Percentiles rank a stretch among this genome's conserved stretches.
phyloP scores from a whole-genome alignment of 2,888 invertebrate genomes.

The Cristatella mucedo region DNA sequence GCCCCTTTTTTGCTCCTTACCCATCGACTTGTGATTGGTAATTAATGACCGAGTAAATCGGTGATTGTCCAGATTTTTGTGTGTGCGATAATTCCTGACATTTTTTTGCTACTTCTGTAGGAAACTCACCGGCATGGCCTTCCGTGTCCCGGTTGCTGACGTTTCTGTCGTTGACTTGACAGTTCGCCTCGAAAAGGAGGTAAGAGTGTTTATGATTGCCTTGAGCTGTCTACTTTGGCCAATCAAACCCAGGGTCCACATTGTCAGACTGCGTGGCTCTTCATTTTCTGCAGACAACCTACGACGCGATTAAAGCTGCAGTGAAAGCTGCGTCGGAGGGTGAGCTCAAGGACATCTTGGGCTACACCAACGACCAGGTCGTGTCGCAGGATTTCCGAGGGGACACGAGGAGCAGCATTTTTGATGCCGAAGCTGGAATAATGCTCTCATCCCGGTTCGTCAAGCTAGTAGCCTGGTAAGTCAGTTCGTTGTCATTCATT shows the following conservation, averaged over 20 bases:
- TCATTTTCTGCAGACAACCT: slow-evolving; percentile 51
- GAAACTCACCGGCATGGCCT: slow-evolving; percentile 97
- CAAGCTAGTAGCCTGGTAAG: slow-evolving; percentile 83
- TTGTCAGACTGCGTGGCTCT: too few relatives aligned
- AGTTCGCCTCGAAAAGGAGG: slow-evolving; percentile 44
- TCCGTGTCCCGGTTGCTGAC: slow-evolving; percentile 91
- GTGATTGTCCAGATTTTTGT: too few relatives aligned
- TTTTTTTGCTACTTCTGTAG: too few relatives aligned
- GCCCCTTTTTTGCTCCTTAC: too few relatives aligned
- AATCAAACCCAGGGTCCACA: too few relatives aligned
- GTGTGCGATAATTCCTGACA: too few relatives aligned
- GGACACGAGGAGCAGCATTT: slow-evolving; percentile 76
- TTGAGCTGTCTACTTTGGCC: too few relatives aligned
- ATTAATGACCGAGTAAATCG: too few relatives aligned
- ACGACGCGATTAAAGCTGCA: slow-evolving; percentile 74
- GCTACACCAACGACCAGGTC: slow-evolving; percentile 87
- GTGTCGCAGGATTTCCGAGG: slow-evolving; percentile 91
- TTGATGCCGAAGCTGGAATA: slow-evolving; percentile 92
- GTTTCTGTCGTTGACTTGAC: slow-evolving; percentile 97
- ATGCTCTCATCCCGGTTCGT: slow-evolving; percentile 74
- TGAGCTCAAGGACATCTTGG: slow-evolving; percentile 72
- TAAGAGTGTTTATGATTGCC: too few relatives aligned
- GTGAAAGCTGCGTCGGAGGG: slow-evolving; percentile 67
- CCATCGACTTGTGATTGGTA: too few relatives aligned
- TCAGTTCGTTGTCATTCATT: too few relatives aligned